Evolutionary conservation across 2,113 vertebrate species (phyloP).

Genomic region (Leptobrachium leishanense): DNA sequence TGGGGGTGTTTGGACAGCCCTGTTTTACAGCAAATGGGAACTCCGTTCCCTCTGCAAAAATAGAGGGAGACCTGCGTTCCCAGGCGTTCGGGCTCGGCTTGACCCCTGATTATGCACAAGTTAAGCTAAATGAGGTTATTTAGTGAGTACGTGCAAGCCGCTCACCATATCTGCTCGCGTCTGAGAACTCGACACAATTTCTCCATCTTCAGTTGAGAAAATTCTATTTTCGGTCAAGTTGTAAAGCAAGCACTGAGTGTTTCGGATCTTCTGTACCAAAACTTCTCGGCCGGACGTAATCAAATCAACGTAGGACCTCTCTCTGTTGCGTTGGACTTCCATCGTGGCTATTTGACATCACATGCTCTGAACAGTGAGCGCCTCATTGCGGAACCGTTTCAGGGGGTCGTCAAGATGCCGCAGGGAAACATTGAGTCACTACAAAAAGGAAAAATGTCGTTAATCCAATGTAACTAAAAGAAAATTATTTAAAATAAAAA

Average conservation of each 20-base stretch:
- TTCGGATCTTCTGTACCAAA: constrained; percentile 79
- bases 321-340: constrained; percentile 52
- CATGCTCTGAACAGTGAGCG: neutral
- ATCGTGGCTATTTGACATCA: constrained; percentile 48
- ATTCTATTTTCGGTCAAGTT: constrained; percentile 80
- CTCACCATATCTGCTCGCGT: constrained; percentile 84
- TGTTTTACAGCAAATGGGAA: too few species aligned
- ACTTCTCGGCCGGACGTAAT: constrained; percentile 78
- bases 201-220: constrained; percentile 83
- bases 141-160: neutral
- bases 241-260: constrained; percentile 84
- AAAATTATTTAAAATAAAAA: too few species aligned
- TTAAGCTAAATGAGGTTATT: too few species aligned
- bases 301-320: constrained; percentile 55
- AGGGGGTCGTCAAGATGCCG: too few species aligned
- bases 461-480: too few species aligned
- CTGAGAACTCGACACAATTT: constrained; percentile 75
- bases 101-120: too few species aligned
- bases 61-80: too few species aligned
- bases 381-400: neutral
- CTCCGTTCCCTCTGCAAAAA: too few species aligned
- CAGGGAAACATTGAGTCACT: too few species aligned
- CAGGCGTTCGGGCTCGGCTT: too few species aligned
- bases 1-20: too few species aligned
- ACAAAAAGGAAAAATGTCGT: too few species aligned